Conservation (phyloP, 2,797 vertebrate genomes). For the Hypotaenidia okinawae region DNA sequence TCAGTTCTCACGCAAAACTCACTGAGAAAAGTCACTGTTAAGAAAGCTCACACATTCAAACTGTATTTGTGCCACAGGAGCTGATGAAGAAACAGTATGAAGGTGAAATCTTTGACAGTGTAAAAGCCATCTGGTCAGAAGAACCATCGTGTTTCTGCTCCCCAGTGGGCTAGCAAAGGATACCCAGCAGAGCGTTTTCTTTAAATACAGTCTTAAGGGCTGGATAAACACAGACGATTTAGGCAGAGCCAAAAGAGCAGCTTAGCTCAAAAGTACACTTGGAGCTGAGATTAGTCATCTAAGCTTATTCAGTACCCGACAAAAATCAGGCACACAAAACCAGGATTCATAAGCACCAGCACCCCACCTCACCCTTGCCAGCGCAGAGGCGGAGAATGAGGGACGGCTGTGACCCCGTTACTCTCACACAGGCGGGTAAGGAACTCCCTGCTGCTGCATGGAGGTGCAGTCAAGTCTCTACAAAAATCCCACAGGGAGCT, state of each 20-base stretch:
- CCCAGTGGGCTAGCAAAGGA: neutral
- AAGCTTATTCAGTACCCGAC: neutral
- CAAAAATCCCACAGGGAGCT: neutral
- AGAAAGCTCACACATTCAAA: neutral
- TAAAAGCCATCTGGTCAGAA: neutral
- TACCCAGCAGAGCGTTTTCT: neutral
- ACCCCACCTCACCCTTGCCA: neutral
- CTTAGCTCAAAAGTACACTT: neutral
- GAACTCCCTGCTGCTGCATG: neutral
- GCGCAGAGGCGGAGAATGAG: neutral
- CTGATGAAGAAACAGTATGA: neutral
- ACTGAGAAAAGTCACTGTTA: neutral
- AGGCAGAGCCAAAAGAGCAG: neutral
- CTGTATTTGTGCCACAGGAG: neutral
- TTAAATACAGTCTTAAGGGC: neutral
- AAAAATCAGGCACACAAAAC: neutral
- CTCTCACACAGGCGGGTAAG: neutral
- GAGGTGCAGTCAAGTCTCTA: neutral
- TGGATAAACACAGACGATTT: neutral
- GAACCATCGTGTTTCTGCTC: neutral
- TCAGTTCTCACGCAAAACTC: neutral
- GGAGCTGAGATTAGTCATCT: neutral
- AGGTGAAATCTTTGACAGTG: neutral
- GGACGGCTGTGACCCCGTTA: neutral
- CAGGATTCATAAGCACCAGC: neutral